phyloP scores from a whole-genome alignment of 2,888 invertebrate species.

The Galerucella calmariensis region DNA sequence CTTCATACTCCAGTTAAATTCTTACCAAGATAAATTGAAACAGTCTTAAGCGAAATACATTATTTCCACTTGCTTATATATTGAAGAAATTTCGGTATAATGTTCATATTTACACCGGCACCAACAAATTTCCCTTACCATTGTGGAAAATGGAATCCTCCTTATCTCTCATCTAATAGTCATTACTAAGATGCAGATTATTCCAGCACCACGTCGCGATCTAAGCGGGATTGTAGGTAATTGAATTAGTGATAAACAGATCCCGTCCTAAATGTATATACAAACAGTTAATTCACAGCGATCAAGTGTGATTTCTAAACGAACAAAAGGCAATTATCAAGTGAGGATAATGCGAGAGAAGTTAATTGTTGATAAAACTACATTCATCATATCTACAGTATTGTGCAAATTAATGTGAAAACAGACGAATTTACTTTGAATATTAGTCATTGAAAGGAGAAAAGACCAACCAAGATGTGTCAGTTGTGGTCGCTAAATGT shows the following conservation, averaged over 20 bases:
- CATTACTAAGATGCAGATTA: not conserved
- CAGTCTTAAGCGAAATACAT: too few relatives aligned
- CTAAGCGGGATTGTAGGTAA: not conserved
- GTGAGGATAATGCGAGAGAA: not conserved
- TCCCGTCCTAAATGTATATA: not conserved
- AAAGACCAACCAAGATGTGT: too few relatives aligned
- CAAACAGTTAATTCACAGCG: not conserved
- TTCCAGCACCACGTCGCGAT: not conserved
- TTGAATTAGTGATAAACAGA: slow-evolving; percentile 7
- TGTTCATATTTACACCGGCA: not conserved
- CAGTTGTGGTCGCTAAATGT: too few relatives aligned
- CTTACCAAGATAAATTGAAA: too few relatives aligned
- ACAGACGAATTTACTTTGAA: too few relatives aligned
- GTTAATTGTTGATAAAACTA: too few relatives aligned
- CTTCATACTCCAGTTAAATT: too few relatives aligned
- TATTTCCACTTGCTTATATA: too few relatives aligned
- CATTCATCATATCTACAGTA: too few relatives aligned
- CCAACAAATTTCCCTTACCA: not conserved
- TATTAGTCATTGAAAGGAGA: too few relatives aligned
- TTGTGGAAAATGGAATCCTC: not conserved
- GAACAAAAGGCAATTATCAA: not conserved
- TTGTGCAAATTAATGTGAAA: too few relatives aligned
- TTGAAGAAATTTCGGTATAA: not conserved
- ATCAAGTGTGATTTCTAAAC: not conserved
- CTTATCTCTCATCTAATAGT: slow-evolving; percentile 1